Percentiles rank a stretch among this genome's conserved stretches.
These are phyloP conservation scores for Euplexia lucipara DNA, from an alignment of 2,888 invertebrate species.

Conservation along the genomic window DNA sequence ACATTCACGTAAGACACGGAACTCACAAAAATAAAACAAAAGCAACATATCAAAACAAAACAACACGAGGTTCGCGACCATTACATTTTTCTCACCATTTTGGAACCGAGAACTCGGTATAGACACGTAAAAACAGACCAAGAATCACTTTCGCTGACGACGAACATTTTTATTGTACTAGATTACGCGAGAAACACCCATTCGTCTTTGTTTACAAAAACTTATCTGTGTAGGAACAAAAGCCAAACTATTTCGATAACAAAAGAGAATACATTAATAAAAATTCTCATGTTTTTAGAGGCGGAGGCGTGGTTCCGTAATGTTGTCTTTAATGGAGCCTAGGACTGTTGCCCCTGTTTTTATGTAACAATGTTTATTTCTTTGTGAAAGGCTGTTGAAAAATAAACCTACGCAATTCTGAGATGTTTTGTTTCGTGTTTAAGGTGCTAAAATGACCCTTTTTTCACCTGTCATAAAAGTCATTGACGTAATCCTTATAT, in stretches of 20 bases:
- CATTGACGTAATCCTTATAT: slow-evolving; percentile 6
- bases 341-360: slow-evolving; percentile 35
- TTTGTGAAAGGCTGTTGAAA: slow-evolving; percentile 23
- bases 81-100: slow-evolving; percentile 46
- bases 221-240: slow-evolving; percentile 60
- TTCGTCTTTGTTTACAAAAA: slow-evolving; percentile 61
- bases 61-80: slow-evolving; percentile 12
- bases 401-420: slow-evolving; percentile 18
- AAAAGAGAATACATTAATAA: slow-evolving; percentile 66
- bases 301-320: slow-evolving; percentile 36
- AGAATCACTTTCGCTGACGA: slow-evolving; percentile 40
- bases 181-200: slow-evolving; percentile 51
- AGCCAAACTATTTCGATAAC: slow-evolving; percentile 64
- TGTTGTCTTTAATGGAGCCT: slow-evolving; percentile 51
- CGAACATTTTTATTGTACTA: slow-evolving; percentile 61
- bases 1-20: slow-evolving; percentile 1
- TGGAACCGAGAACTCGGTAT: slow-evolving; percentile 26
- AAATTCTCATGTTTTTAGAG: slow-evolving; percentile 54
- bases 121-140: slow-evolving; percentile 31
- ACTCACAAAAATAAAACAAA: slow-evolving; percentile 14
- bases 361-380: slow-evolving; percentile 27
- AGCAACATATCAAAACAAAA: slow-evolving; percentile 46
- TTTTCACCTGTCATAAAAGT: slow-evolving; percentile 26
- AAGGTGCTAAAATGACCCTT: slow-evolving; percentile 21
- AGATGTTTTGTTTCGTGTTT: slow-evolving; percentile 3